Conservation (phyloP, 2,888 invertebrate genomes). For the Drosophila hamatofila region DNA sequence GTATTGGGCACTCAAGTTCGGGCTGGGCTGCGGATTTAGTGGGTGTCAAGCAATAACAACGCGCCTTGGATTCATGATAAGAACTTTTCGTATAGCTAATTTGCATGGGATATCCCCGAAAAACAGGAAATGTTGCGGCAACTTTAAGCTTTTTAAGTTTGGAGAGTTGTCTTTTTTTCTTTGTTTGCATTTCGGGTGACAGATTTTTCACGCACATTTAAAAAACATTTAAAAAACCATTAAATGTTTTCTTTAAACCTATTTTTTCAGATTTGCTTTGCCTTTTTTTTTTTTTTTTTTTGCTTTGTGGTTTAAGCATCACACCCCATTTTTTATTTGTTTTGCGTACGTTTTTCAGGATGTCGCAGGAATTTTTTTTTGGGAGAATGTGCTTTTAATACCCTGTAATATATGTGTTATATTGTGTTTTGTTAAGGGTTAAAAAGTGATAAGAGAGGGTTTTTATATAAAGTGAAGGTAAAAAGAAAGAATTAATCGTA, state of each 20-base stretch:
- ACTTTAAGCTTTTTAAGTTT: conserved; percentile 62
- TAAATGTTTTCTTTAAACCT: conserved; percentile 66
- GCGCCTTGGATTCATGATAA: conserved; percentile 73
- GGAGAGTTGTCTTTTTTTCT: background rate
- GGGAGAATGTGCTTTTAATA: background rate
- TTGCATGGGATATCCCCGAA: conserved; percentile 66
- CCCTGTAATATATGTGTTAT: no score
- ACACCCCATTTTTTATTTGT: conserved; percentile 66
- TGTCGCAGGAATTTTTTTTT: background rate
- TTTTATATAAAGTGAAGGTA: no score
- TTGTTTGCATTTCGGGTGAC: conserved; percentile 38
- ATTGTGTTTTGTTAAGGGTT: background rate
- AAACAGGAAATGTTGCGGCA: conserved; percentile 41
- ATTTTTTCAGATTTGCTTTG: conserved; percentile 22
- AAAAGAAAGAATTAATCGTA: no score
- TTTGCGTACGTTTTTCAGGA: conserved; percentile 25
- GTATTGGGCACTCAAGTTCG: conserved; percentile 39
- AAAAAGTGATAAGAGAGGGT: background rate
- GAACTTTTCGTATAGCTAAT: conserved; percentile 76
- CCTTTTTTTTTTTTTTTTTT: conserved; percentile 3
- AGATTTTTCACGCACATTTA: conserved; percentile 79
- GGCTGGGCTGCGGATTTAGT: conserved; percentile 39
- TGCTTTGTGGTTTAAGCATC: conserved; percentile 31
- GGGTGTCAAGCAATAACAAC: conserved; percentile 55
- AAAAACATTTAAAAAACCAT: conserved; percentile 84